Conservation (phyloP, 2,888 invertebrate genomes). For the Harpalus rubripes region DNA sequence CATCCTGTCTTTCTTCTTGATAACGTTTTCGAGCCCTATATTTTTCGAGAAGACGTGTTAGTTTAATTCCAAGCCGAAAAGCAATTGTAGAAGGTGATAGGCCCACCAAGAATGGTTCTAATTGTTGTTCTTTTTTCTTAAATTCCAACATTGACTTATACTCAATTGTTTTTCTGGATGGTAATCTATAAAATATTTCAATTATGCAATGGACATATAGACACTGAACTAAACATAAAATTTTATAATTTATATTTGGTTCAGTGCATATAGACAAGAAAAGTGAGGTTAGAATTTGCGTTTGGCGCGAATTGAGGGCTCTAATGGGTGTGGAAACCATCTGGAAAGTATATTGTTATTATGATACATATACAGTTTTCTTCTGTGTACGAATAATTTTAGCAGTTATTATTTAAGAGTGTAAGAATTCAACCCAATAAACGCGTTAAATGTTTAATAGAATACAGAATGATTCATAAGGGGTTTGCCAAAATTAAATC, state of each 20-base stretch:
- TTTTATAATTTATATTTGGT: too few relatives aligned
- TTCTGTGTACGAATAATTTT: neutral
- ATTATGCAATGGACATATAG: too few relatives aligned
- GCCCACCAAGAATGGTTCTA: slow-evolving; percentile 78
- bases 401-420: too few relatives aligned
- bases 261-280: too few relatives aligned
- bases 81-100: slow-evolving; percentile 75
- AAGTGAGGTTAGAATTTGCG: too few relatives aligned
- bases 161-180: slow-evolving; percentile 59
- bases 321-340: slow-evolving; percentile 84
- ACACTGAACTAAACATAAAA: too few relatives aligned
- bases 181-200: slow-evolving; percentile 30
- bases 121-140: slow-evolving; percentile 73
- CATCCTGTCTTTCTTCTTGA: slow-evolving; percentile 76
- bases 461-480: too few relatives aligned
- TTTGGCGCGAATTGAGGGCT: slow-evolving; percentile 71
- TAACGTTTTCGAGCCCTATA: slow-evolving; percentile 79
- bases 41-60: slow-evolving; percentile 79
- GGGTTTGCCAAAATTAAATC: too few relatives aligned
- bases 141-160: slow-evolving; percentile 68
- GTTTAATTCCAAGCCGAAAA: slow-evolving; percentile 78
- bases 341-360: slow-evolving; percentile 75
- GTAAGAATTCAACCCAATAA: too few relatives aligned
- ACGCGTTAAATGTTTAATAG: too few relatives aligned
- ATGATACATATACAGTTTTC: neutral